A percentile compares a stretch with the other conserved stretches of the same genome.
These are phyloP conservation scores for Cephalopachus bancanus DNA, from an alignment of 2,797 vertebrate genomes.

Conservation along the genomic window DNA sequence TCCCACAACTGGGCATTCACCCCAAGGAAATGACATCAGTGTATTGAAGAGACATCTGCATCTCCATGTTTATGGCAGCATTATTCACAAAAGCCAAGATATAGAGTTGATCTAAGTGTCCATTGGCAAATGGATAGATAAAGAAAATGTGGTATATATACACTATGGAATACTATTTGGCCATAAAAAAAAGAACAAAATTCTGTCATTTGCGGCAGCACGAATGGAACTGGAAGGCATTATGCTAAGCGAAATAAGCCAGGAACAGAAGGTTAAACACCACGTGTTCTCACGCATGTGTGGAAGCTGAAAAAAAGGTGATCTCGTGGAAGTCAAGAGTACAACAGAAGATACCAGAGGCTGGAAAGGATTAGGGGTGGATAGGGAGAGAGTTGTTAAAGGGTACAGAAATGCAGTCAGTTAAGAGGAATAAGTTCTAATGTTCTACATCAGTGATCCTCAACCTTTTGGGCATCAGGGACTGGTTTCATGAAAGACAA, in stretches of 20 bases:
- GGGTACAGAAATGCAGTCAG: background rate
- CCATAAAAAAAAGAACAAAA: background rate
- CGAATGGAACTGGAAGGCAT: background rate
- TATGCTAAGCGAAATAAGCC: background rate
- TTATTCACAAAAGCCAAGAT: background rate
- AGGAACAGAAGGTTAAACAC: background rate
- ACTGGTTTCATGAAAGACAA: background rate
- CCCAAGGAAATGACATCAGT: background rate
- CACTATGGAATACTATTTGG: background rate
- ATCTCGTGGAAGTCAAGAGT: background rate
- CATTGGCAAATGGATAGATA: background rate
- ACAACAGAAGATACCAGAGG: background rate
- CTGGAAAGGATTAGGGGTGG: background rate
- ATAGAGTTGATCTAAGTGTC: background rate
- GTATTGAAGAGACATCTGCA: background rate
- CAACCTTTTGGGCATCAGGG: background rate
- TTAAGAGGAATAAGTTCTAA: background rate
- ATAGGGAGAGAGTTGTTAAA: background rate
- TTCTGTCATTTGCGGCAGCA: background rate
- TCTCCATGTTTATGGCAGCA: background rate
- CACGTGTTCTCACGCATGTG: background rate
- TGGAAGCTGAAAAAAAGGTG: background rate
- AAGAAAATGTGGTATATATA: background rate
- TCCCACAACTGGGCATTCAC: background rate
- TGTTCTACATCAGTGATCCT: background rate